Percentiles rank a stretch among this genome's conserved stretches.
Evolutionary conservation across 2,113 vertebrate species (phyloP).

Genomic region (Plectropomus leopardus): DNA sequence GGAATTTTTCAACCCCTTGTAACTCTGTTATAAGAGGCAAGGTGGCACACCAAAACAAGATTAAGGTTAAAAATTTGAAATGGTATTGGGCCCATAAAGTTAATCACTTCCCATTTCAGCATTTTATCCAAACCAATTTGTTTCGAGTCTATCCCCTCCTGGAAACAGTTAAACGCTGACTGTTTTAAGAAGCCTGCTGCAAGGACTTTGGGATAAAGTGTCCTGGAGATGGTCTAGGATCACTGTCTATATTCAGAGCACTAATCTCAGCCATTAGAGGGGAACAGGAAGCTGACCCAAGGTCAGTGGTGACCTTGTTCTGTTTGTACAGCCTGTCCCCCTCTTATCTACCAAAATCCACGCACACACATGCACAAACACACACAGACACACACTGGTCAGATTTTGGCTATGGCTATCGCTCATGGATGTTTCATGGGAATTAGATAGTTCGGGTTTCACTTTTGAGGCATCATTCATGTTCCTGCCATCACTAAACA

Average conservation of each 20-base stretch:
- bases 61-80: no score
- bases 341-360: slow-evolving; percentile 42
- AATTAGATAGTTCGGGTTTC: slow-evolving; percentile 2
- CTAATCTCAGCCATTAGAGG: slow-evolving; percentile 75
- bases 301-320: slow-evolving; percentile 68
- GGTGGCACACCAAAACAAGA: no score
- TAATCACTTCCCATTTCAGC: neutral
- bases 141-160: neutral
- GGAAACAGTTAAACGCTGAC: slow-evolving; percentile 18
- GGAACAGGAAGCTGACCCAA: slow-evolving; percentile 78
- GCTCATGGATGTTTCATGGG: slow-evolving; percentile 4
- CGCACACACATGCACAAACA: slow-evolving; percentile 8
- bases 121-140: neutral
- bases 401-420: slow-evolving; percentile 2
- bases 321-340: slow-evolving; percentile 61
- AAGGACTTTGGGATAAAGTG: slow-evolving; percentile 78
- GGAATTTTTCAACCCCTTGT: no score
- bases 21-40: no score
- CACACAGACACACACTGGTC: slow-evolving; percentile 10
- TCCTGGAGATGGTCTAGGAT: slow-evolving; percentile 66
- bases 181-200: slow-evolving; percentile 31
- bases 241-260: slow-evolving; percentile 77
- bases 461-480: neutral
- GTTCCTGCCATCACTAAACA: slow-evolving; percentile 16
- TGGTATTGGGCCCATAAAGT: no score